phyloP scores from a whole-genome alignment of 2,888 invertebrate genomes.

The Branchipolynoe longqiensis region DNA sequence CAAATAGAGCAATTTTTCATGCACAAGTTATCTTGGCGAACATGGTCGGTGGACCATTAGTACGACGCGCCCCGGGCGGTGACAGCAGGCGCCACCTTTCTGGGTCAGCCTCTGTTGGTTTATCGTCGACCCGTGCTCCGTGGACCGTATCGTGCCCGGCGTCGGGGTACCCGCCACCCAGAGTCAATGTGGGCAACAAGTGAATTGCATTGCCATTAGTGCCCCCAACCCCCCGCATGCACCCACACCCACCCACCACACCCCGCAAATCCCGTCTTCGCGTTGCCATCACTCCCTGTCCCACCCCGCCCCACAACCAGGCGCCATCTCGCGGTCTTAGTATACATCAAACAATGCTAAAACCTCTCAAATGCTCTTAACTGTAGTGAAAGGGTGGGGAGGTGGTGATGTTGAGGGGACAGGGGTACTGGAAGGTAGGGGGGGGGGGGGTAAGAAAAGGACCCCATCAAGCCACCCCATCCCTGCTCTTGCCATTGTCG shows the following conservation, averaged over 20 bases:
- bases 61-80: no score
- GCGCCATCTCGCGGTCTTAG: background rate
- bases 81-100: conserved; percentile 46
- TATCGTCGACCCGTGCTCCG: background rate
- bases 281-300: background rate
- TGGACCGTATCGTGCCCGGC: conserved; percentile 1
- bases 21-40: no score
- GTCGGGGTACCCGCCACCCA: background rate
- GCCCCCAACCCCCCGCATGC: background rate
- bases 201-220: conserved; percentile 28
- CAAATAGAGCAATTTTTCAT: no score
- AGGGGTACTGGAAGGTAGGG: background rate
- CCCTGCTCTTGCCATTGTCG: background rate
- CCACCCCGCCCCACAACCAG: background rate
- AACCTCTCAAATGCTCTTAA: conserved; percentile 40
- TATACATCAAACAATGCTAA: conserved; percentile 44
- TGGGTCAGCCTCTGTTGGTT: conserved; percentile 51
- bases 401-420: background rate
- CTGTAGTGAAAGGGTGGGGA: background rate
- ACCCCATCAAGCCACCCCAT: conserved; percentile 10
- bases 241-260: background rate
- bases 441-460: background rate
- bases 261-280: background rate
- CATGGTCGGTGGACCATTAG: no score
- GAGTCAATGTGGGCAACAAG: background rate